phyloP scores from a whole-genome alignment of 2,797 vertebrate species.

The Ptychobarbus kaznakovi region DNA sequence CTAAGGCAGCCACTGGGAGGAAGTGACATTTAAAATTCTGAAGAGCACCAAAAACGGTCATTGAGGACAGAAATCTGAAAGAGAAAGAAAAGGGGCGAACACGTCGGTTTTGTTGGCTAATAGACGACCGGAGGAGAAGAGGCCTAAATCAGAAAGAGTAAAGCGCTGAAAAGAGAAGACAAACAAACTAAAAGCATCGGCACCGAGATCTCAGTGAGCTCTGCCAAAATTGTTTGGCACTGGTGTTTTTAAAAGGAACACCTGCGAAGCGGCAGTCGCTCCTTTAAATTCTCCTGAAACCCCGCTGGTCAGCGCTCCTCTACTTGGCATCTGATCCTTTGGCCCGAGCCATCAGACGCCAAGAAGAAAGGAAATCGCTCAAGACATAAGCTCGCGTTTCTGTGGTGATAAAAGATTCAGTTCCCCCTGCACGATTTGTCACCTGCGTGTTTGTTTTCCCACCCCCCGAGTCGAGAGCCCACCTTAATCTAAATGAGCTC shows the following conservation, averaged over 20 bases:
- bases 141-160: conserved; percentile 68
- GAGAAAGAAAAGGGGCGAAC: conserved; percentile 7
- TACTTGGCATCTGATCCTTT: conserved; percentile 54
- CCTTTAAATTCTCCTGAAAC: conserved; percentile 49
- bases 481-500: conserved; percentile 76
- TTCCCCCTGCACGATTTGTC: conserved; percentile 63
- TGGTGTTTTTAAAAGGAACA: conserved; percentile 77
- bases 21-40: conserved; percentile 31
- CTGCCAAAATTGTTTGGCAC: conserved; percentile 70
- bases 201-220: conserved; percentile 65
- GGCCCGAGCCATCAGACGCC: conserved; percentile 32
- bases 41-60: conserved; percentile 4
- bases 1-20: background rate
- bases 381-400: conserved; percentile 30
- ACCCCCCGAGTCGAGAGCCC: conserved; percentile 64
- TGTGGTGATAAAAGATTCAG: conserved; percentile 46
- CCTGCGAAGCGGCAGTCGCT: conserved; percentile 68
- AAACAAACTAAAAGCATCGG: conserved; percentile 69
- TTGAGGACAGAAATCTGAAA: conserved; percentile 14
- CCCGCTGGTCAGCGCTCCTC: conserved; percentile 56
- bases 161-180: conserved; percentile 64
- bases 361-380: conserved; percentile 41
- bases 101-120: conserved; percentile 54
- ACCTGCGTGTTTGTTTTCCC: conserved; percentile 75
- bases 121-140: conserved; percentile 60